Base-by-base conservation (phyloP, 2,888 invertebrate species). In the Tyria jacobaeae region DNA sequence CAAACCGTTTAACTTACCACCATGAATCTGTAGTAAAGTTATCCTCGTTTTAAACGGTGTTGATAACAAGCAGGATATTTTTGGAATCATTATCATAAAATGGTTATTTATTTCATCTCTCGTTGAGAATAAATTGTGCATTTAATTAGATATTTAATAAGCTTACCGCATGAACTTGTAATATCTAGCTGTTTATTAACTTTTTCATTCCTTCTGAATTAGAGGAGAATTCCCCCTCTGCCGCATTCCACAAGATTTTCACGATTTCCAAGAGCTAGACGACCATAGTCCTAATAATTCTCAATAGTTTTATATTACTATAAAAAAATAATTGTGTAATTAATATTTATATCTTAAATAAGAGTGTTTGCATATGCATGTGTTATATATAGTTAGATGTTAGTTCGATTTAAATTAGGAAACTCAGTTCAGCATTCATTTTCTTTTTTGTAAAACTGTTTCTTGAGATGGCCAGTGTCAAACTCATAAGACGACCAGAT, bases 51-150 rank as follows among this genome's bases (percentile, higher is more conserved):
- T 57, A 57, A 48, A 31, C 25, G 50, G 44, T 41, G 9, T 24
- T 56, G 47, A 56, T 55, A 31, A 55, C 31, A 24, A 48, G 31
- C 56, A 56, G 47, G 56, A 48, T 35, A 48, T 48, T 48, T 44
- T 55, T 31, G 25, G 17, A 21, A 4, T 21, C 44, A 44, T 14
- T 31, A 55, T 12, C 24, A 25, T 41, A 12, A 21, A 14, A 9
- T 44, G 6, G 27, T 17, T 10, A 44, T 55, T 54, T 27, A n/a
- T 27, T 53, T 41, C 37, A 25, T 53, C 52, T 14, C 2, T 21
- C 34, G 7, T 21, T 17, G 12, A 21, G 21, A 44, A 44, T 21
- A 44, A 44, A 21, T 12, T 44, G 12, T 21, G 44, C 12, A 7
- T 44, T 21, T 12, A 17, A n/a, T n/a, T n/a, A n/a, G n/a, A n/a